Evolutionary conservation across 2,797 vertebrate genomes (phyloP), one percentile per base, ranked within the genome.

Genomic region (Champsocephalus esox): DNA sequence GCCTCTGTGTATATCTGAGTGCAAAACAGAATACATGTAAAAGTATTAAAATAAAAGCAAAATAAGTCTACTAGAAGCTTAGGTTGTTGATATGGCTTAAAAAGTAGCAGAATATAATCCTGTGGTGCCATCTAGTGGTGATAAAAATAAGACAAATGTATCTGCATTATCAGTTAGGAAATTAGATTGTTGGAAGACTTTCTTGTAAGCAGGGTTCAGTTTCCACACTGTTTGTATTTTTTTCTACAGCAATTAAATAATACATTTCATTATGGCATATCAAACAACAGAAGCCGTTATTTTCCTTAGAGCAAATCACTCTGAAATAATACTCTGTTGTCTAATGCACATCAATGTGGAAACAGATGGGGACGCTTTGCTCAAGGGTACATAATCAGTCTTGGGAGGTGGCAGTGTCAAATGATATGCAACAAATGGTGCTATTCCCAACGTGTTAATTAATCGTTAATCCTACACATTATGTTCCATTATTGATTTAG

Each of bases 121-220:
- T 93, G 49, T 90, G 65, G 56, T 55, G 90, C 91, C 94, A 93
- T 89, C 94, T 89, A 80, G 87, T 90, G 94, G 85, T 73, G 2
- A 7, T 14, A 34, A n/a, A 54, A 51, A 44, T 19, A 45, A 51
- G 64, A 2, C 0, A 16, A 44, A 49, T 24, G 17, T 34, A 12
- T 0, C 8, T 19, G 14, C n/a, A 9, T 32, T 32, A 2, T 21
- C 11, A 38, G 34, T 9, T 24, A 19, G 50, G 9, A 10, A 16
- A 38, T 0, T 11, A 59, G 21, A n/a, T n/a, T 4, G 62, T 7
- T 9, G 3, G 12, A 58, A 17, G 6, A 54, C 11, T 43, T 65
- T 48, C 34, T 58, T 34, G 13, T 14, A n/a, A 55, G 14, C 14
- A 51, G 17, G 45, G 24, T 68, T 68, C 19, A 10, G 32, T 56